Base-by-base conservation (phyloP, 2,888 invertebrate species). In the Ferdinandea cuprea region DNA sequence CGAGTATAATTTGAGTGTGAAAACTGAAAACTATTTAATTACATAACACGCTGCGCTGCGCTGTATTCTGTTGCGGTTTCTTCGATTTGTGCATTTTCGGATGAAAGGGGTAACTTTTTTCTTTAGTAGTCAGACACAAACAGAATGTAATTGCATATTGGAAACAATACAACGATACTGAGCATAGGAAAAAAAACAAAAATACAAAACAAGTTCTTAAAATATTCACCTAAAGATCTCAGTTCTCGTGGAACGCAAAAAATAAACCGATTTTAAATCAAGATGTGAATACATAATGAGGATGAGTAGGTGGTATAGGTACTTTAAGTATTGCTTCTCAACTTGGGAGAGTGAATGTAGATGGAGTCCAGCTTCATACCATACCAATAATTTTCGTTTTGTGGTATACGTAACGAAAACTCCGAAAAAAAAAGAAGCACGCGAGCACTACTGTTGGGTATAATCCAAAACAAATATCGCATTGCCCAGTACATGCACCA, bases 1-100 rank as follows among this genome's bases (percentile, higher is more conserved):
- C 48, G 48, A 58, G 59, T 68, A 59, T 66, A 79, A 79, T 68
- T 66, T 52, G 68, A 68, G 61, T 73, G 79, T 79, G 73, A 61
- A 74, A 77, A 77, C 48, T 69, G 66, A 68, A 59, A 71, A 72
- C 65, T 52, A 78, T 72, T 83, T 72, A 83, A 83, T 83, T 83
- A 83, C 72, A 83, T 83, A 83, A 83, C 78, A 78, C 63, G 42
- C 71, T 72, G 44, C 40, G 48, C 21, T 61, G 61, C 21, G 11
- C 37, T 71, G 71, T 44, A 17, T 54, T 25, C 15, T 48, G n/a
- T 17, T 71, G 59, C 42, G 50, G 42, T 66, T 66, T 52, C 58
- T 73, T 59, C 17, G 17, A 11, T 13, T 32, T 77, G 32, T 50
- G 56, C 17, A 42, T 35, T 76, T 52, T 44, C 17, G n/a, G n/a